Evolutionary conservation across 2,113 vertebrate genomes (phyloP).

Genomic region (Galemys pyrenaicus): DNA sequence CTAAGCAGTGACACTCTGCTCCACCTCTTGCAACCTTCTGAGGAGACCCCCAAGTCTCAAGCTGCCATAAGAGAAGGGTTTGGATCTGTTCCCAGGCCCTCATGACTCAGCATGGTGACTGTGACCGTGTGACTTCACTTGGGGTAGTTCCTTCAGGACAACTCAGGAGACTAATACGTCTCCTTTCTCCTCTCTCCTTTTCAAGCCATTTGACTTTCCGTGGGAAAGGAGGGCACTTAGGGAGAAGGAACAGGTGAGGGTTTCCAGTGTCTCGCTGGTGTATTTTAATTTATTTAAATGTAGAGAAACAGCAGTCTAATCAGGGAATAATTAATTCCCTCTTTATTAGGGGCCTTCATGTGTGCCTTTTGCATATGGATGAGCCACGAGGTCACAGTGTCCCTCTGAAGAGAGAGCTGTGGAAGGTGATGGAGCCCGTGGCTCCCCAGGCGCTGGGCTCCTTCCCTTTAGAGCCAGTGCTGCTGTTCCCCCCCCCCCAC

Average conservation of each 20-base stretch:
- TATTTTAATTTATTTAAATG: conserved; percentile 79
- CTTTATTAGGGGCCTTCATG: conserved; percentile 69
- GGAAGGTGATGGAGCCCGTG: conserved; percentile 33
- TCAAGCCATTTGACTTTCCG: conserved; percentile 2
- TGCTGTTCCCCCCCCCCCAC: neutral
- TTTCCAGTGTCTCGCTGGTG: conserved; percentile 53
- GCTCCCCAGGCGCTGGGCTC: neutral
- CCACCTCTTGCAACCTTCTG: neutral
- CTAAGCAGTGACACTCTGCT: neutral
- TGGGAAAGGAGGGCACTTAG: neutral
- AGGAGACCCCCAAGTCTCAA: neutral
- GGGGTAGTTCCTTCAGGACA: neutral
- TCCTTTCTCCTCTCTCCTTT: neutral
- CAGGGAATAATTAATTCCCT: conserved; percentile 73
- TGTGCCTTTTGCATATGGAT: conserved; percentile 76
- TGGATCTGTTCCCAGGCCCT: neutral
- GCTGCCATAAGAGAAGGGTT: neutral
- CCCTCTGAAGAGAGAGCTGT: conserved; percentile 34
- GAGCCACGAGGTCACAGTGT: conserved; percentile 67
- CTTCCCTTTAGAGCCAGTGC: neutral
- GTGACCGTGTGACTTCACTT: neutral
- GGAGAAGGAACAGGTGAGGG: conserved; percentile 42
- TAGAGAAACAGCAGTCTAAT: conserved; percentile 63
- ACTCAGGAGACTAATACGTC: neutral
- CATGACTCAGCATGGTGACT: neutral